A percentile compares a stretch with the other conserved stretches of the same genome.
phyloP scores from a whole-genome alignment of 2,797 vertebrate species.

The Chromis chromis region DNA sequence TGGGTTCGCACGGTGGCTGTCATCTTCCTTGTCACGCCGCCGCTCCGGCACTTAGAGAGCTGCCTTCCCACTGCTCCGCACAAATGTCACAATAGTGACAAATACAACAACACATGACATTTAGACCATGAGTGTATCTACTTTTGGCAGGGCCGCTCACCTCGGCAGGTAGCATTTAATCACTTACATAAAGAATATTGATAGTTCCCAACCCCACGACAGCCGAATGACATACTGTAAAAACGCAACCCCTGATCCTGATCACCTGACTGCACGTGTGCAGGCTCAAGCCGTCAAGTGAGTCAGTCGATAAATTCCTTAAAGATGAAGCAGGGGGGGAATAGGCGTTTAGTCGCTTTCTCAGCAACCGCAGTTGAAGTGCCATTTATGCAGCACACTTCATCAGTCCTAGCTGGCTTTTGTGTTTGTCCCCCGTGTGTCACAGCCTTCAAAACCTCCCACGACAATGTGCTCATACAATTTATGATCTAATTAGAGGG shows the following conservation, averaged over 20 bases:
- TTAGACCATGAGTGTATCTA: conserved; percentile 32
- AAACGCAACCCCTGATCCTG: conserved; percentile 44
- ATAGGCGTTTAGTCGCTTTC: conserved; percentile 41
- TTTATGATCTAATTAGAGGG: conserved; percentile 82
- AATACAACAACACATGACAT: conserved; percentile 53
- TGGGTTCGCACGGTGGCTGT: conserved; percentile 50
- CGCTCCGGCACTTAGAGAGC: conserved; percentile 33
- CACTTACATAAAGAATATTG: conserved; percentile 37
- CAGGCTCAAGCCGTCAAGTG: conserved; percentile 17
- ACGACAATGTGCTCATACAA: conserved; percentile 75
- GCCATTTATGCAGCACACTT: conserved; percentile 50
- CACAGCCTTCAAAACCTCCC: conserved; percentile 67
- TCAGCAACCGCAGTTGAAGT: conserved; percentile 36
- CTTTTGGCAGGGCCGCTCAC: conserved; percentile 8
- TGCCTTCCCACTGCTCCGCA: conserved; percentile 24
- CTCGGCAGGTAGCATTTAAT: conserved; percentile 43
- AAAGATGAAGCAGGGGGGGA: conserved; percentile 43
- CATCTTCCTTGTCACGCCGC: conserved; percentile 52
- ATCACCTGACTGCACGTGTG: conserved; percentile 41
- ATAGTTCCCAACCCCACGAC: conserved; percentile 19
- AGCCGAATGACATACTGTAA: conserved; percentile 45
- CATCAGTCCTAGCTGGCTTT: conserved; percentile 58
- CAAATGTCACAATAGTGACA: conserved; percentile 56
- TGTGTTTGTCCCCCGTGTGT: conserved; percentile 68
- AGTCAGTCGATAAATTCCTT: conserved; percentile 59